These are phyloP conservation scores for Phoebastria nigripes DNA, from an alignment of 2,797 vertebrate genomes.

Conservation along the genomic window DNA sequence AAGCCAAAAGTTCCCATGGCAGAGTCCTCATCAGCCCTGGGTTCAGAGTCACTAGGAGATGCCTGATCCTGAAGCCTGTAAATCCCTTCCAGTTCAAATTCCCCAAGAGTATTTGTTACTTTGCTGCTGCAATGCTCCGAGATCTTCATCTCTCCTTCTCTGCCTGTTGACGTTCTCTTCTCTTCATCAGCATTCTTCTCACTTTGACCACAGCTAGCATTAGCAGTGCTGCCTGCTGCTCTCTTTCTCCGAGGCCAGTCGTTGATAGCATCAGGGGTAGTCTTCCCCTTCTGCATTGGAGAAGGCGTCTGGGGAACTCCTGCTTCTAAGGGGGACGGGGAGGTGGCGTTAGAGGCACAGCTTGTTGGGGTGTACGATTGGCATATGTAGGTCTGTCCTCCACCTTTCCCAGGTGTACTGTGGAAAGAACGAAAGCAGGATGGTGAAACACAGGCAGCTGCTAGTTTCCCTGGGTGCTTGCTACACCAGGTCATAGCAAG, in stretches of 20 bases:
- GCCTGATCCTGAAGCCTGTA: slow-evolving; percentile 76
- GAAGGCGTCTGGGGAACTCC: slow-evolving; percentile 84
- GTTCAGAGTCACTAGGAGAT: slow-evolving; percentile 47
- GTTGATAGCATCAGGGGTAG: slow-evolving; percentile 86
- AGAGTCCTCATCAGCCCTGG: slow-evolving; percentile 28
- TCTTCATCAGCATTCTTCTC: slow-evolving; percentile 61
- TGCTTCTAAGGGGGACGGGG: slow-evolving; percentile 72
- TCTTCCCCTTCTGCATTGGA: slow-evolving; percentile 84
- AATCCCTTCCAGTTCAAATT: slow-evolving; percentile 88
- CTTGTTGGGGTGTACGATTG: slow-evolving; percentile 90
- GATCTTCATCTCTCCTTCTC: neutral
- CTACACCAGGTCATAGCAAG: slow-evolving; percentile 55
- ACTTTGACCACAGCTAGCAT: neutral
- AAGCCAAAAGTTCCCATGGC: slow-evolving; percentile 34
- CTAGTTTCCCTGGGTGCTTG: slow-evolving; percentile 71
- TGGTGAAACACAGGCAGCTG: slow-evolving; percentile 78
- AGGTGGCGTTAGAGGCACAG: slow-evolving; percentile 70
- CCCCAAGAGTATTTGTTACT: slow-evolving; percentile 63
- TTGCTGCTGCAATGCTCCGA: neutral
- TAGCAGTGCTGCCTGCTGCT: slow-evolving; percentile 63
- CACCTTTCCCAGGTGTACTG: slow-evolving; percentile 81
- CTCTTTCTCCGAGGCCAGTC: slow-evolving; percentile 93
- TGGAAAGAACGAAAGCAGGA: slow-evolving; percentile 77
- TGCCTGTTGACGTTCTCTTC: slow-evolving; percentile 25
- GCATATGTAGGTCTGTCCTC: slow-evolving; percentile 90